Evolutionary conservation across 2,113 vertebrate genomes (phyloP), one percentile per base, ranked within the genome.

Genomic region (Nothoprocta perdicaria): DNA sequence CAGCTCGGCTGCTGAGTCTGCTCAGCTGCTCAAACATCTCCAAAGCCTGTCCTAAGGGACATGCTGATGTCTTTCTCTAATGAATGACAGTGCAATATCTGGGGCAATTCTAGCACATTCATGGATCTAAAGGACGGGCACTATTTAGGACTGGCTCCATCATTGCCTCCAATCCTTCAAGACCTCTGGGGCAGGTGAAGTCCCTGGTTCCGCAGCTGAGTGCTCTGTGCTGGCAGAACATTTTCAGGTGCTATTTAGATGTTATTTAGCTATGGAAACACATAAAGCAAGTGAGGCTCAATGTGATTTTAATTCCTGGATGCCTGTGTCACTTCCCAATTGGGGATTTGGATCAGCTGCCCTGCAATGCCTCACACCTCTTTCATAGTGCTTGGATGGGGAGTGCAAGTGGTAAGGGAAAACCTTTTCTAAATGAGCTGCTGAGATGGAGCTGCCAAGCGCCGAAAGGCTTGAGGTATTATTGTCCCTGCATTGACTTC

Each of bases 1-100:
- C 46, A 61, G 94, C 90, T 95, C 94, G 83, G 86, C 86, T 87
- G 75, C 89, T 96, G 35, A 38, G 35, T 38, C 35, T 65, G 94
- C 90, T 95, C 94, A 85, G 86, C 86, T 87, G 75, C 89, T 96
- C 91, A 93, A 93, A 90, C 50, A 77, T 57, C 81, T 87, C 92
- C 76, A 78, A 62, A 85, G 89, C 91, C 84, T 83, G 80, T 79
- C 74, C 27, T 95, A 80, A 67, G 43, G 71, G 94, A 84, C 55
- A 26, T 46, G 89, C 77, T 80, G 67, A 77, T 12, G 80, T 67
- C 38, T 62, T 55, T 52, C 38, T 46, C 55, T 87, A 74, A 90
- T 48, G 84, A 94, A 94, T 78, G 84, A 66, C 79, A 77, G 45
- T 74, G 92, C 80, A 81, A 87, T 33, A 82, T 89, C 79, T 63